Percentiles rank a stretch among this genome's conserved stretches.
Evolutionary conservation across 2,797 vertebrate genomes (phyloP).

Genomic region (Sebastiscus tertius): DNA sequence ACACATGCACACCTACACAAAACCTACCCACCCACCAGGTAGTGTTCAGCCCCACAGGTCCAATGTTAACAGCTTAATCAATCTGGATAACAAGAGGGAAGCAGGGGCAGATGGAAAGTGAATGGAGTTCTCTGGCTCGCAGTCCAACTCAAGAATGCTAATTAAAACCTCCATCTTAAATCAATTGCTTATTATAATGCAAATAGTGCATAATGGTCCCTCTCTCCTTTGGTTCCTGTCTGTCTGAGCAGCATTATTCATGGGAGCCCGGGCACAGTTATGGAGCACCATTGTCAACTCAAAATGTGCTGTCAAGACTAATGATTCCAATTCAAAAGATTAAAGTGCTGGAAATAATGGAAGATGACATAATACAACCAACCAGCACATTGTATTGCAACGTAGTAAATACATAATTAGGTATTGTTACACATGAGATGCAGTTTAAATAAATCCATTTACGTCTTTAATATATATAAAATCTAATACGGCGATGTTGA

Average conservation of each 20-base stretch:
- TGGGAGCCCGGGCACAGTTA: constrained; percentile 38
- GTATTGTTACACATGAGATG: constrained; percentile 5
- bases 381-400: constrained; percentile 25
- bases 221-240: constrained; percentile 60
- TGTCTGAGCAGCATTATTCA: constrained; percentile 63
- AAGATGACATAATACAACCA: constrained; percentile 41
- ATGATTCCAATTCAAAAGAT: constrained; percentile 52
- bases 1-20: constrained; percentile 33
- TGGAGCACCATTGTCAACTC: constrained; percentile 42
- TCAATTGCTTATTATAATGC: constrained; percentile 79
- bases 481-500: constrained; percentile 9
- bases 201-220: constrained; percentile 71
- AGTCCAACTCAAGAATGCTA: constrained; percentile 66
- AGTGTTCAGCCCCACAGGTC: constrained; percentile 50
- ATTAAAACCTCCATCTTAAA: constrained; percentile 78
- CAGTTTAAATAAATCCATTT: constrained; percentile 24
- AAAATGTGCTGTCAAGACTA: constrained; percentile 52
- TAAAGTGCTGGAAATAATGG: constrained; percentile 48
- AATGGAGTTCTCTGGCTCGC: constrained; percentile 56
- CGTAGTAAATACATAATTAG: constrained; percentile 39
- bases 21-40: constrained; percentile 31
- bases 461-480: constrained; percentile 14
- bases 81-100: constrained; percentile 74
- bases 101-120: constrained; percentile 63
- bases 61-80: constrained; percentile 74